Evolutionary conservation across 2,797 vertebrate species (phyloP).

Genomic region (Myoxocephalus aenaeus): DNA sequence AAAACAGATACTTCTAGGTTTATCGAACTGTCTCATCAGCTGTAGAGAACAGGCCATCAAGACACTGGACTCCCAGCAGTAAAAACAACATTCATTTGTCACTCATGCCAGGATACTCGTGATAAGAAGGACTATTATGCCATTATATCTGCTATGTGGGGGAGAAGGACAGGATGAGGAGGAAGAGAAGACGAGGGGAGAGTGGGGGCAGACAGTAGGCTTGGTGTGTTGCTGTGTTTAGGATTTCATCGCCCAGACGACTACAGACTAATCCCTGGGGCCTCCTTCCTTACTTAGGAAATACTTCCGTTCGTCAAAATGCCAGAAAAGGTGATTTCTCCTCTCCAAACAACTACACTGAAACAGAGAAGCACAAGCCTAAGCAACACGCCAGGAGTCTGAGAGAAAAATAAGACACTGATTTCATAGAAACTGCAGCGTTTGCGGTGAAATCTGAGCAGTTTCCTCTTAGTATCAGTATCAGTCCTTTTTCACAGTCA

Average conservation of each 20-base stretch:
- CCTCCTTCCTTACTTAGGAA: constrained; percentile 69
- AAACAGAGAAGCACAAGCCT: constrained; percentile 40
- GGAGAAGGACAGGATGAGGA: constrained; percentile 50
- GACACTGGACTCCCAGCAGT: constrained; percentile 37
- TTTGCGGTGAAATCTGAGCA: constrained; percentile 12
- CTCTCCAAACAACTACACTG: constrained; percentile 39
- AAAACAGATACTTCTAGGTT: constrained; percentile 17
- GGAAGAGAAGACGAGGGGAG: constrained; percentile 12
- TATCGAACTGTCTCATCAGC: constrained; percentile 26
- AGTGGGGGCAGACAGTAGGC: constrained; percentile 57
- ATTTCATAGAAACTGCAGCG: constrained; percentile 27
- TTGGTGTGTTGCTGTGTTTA: constrained; percentile 69
- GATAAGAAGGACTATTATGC: constrained; percentile 73
- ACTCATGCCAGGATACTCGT: constrained; percentile 60
- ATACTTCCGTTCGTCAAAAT: constrained; percentile 67
- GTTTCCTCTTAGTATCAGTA: constrained; percentile 10
- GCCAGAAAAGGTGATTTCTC: constrained; percentile 58
- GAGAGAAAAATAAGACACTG: neutral
- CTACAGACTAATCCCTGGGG: constrained; percentile 67
- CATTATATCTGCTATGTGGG: constrained; percentile 64
- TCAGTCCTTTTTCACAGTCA: constrained; percentile 11
- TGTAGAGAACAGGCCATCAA: constrained; percentile 23
- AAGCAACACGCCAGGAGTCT: constrained; percentile 11
- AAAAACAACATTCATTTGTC: constrained; percentile 68
- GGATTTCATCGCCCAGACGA: constrained; percentile 65